Evolutionary conservation across 2,113 vertebrate species (phyloP).

Genomic region (Cricetomys ansorgei): DNA sequence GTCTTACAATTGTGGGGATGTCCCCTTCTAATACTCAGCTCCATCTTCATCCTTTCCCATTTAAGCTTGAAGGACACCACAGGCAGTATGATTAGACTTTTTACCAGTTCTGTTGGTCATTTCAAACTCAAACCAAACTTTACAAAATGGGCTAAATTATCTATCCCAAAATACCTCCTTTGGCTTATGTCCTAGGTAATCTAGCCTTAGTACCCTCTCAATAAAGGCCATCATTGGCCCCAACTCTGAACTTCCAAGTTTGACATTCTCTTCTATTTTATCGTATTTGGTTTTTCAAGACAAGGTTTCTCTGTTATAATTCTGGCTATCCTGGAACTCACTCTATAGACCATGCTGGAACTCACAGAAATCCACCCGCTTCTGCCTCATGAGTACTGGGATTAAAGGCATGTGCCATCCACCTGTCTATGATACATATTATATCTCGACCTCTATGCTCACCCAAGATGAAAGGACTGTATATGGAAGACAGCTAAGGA

Average conservation of each 20-base stretch:
- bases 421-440: not conserved
- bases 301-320: too few relatives aligned
- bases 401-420: not conserved
- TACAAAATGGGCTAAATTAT: not conserved
- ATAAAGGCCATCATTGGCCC: not conserved
- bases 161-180: not conserved
- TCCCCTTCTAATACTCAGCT: not conserved
- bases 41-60: not conserved
- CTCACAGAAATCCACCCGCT: too few relatives aligned
- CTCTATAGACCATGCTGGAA: too few relatives aligned
- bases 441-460: not conserved
- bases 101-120: not conserved
- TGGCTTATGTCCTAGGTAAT: not conserved
- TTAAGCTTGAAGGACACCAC: not conserved
- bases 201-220: too few relatives aligned
- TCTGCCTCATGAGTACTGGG: not conserved
- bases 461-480: not conserved
- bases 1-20: not conserved
- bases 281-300: too few relatives aligned
- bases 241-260: not conserved
- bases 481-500: not conserved
- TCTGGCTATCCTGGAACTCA: too few relatives aligned
- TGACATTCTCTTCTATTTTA: too few relatives aligned
- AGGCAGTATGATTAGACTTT: not conserved
- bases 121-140: not conserved